Percentiles rank a stretch among this genome's conserved stretches.
These are phyloP conservation scores for Zosterops japonicus DNA, from an alignment of 2,113 vertebrate genomes.

Conservation along the genomic window DNA sequence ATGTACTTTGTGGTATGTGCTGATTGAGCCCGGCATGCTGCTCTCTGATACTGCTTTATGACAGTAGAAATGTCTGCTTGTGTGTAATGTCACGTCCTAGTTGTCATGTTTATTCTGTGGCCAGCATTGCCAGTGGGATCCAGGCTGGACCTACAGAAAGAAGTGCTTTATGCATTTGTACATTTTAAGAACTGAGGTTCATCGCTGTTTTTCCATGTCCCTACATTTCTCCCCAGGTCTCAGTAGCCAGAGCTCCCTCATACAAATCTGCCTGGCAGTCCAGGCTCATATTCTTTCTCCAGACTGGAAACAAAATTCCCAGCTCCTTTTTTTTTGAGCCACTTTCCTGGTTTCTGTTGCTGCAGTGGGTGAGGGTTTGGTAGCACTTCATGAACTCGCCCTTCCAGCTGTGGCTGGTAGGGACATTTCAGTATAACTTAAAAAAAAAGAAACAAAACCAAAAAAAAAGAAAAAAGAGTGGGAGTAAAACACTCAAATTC, in stretches of 20 bases:
- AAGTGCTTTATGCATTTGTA: background rate
- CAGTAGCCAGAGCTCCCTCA: background rate
- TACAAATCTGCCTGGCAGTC: background rate
- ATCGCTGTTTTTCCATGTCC: background rate
- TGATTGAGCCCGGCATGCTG: background rate
- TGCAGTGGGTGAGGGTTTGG: background rate
- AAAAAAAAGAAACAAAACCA: background rate
- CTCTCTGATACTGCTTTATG: constrained; percentile 39
- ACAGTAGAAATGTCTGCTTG: constrained; percentile 10
- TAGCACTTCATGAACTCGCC: background rate
- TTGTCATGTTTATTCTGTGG: constrained; percentile 44
- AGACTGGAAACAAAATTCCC: background rate
- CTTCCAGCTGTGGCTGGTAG: background rate
- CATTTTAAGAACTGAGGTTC: background rate
- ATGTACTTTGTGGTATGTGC: constrained; percentile 26
- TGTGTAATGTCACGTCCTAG: background rate
- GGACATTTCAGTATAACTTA: background rate
- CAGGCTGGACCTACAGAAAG: constrained; percentile 29
- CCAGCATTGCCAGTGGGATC: background rate
- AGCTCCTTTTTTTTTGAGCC: background rate
- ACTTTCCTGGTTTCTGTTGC: fast-evolving
- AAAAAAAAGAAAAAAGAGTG: background rate
- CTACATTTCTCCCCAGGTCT: background rate
- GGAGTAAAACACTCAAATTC: background rate
- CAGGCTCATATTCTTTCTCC: background rate